A percentile compares a stretch with the other conserved stretches of the same genome.
These are phyloP conservation scores for Drosophila micromelanica DNA, from an alignment of 1,140 invertebrate genomes.

Conservation along the genomic window DNA sequence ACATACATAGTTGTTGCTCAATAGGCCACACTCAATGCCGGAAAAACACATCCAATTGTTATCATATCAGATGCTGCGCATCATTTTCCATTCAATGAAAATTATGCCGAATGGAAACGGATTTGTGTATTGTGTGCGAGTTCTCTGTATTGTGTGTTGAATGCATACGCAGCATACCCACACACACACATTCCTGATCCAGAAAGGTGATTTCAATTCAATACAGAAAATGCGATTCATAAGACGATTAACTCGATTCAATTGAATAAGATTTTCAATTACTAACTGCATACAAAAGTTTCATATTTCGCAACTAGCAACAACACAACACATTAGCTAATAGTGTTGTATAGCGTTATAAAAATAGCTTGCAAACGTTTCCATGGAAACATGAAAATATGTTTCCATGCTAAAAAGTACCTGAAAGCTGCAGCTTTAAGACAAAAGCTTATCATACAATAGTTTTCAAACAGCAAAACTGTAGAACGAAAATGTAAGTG, in stretches of 20 bases:
- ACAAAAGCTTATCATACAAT: too few species aligned
- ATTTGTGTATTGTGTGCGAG: slow-evolving; percentile 5
- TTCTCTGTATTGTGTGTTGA: neutral
- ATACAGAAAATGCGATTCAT: slow-evolving; percentile 1
- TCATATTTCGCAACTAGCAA: neutral
- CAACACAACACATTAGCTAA: neutral
- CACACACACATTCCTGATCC: neutral
- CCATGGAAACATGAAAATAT: too few species aligned
- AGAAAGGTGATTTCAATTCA: slow-evolving; percentile 16
- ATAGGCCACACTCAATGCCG: slow-evolving; percentile 1
- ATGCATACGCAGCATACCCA: neutral
- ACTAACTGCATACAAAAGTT: neutral
- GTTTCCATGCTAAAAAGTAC: neutral
- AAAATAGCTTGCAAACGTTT: neutral
- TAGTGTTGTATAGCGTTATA: neutral
- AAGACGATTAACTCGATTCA: slow-evolving; percentile 1
- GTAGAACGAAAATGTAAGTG: too few species aligned
- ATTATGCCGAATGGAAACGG: slow-evolving; percentile 38
- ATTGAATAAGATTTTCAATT: slow-evolving; percentile 3
- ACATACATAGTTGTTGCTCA: slow-evolving; percentile 4
- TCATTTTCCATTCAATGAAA: slow-evolving; percentile 24
- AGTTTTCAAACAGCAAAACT: too few species aligned
- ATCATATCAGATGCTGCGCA: slow-evolving; percentile 23
- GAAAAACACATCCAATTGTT: slow-evolving; percentile 20
- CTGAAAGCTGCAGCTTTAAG: neutral